Base-by-base conservation (phyloP, 2,797 vertebrate genomes). In the Trematomus bernacchii region DNA sequence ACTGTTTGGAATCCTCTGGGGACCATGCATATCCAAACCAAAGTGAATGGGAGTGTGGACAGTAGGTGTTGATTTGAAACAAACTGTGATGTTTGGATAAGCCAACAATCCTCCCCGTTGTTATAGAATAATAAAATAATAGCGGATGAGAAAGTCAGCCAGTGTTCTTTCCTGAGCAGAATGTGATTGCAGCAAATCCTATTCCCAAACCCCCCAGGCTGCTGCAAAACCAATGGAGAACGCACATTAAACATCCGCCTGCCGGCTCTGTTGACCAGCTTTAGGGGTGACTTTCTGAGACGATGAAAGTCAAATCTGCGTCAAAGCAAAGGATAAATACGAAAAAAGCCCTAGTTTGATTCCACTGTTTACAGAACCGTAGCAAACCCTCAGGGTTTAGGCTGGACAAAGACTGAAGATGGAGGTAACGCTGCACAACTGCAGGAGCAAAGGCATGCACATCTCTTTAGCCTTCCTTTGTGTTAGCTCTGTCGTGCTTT, bases 261-360 rank as follows among this genome's bases (percentile, higher is more conserved):
- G 60, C 58, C 54, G 57, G 70, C 37, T 33, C 46, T 43, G 58
- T 65, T 63, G 78, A 81, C 59, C 69, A 30, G 54, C 62, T 71
- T 64, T 10, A 69, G 54, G 64, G 66, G 52, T 66, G 78, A 67
- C 78, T 79, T 68, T 71, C 16, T 59, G 23, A 59, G 21, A 77
- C 50, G 64, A 83, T 79, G 55, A 75, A 87, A 85, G 76, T 82
- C 67, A 79, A 77, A 73, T 82, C 44, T 73, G 44, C 40, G 21
- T 77, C n/a, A 66, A 72, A 69, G 76, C 47, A 48, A 67, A 72
- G 67, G 70, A 77, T 76, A 68, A 83, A 70, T 73, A 76, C 50
- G 19, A 50, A 65, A 58, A 55, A 37, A 67, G 43, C 18, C 21
- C 6, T 8, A 47, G 37, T 62, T 14, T 37, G 57, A 61, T 60